Percentiles rank a stretch among this genome's conserved stretches.
phyloP scores from a whole-genome alignment of 2,797 vertebrate species.

The Urophycis tenuis region DNA sequence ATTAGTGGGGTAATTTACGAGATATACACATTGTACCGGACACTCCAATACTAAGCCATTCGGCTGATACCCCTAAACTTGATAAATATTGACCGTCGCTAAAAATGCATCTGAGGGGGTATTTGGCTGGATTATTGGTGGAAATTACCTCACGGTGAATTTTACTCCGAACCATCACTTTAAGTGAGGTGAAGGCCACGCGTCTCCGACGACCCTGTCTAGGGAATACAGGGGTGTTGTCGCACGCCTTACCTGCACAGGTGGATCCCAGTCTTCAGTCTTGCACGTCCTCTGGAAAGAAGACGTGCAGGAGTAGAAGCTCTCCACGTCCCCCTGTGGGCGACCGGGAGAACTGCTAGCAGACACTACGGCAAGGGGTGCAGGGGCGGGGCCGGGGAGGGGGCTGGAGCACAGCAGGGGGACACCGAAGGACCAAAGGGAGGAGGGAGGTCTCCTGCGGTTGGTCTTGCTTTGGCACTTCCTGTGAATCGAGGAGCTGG shows the following conservation, averaged over 20 bases:
- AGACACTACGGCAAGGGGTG: not conserved
- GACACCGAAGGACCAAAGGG: constrained; percentile 21
- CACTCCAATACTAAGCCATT: too few relatives aligned
- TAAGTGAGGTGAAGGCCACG: too few relatives aligned
- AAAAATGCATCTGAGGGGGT: too few relatives aligned
- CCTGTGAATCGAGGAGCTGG: constrained; percentile 46
- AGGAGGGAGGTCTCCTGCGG: constrained; percentile 51
- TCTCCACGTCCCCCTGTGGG: constrained; percentile 62
- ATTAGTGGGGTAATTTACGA: too few relatives aligned
- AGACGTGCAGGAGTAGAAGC: constrained; percentile 65
- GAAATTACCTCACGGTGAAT: too few relatives aligned
- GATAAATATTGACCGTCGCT: too few relatives aligned
- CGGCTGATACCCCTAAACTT: too few relatives aligned
- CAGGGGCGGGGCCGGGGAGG: constrained; percentile 42
- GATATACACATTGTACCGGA: too few relatives aligned
- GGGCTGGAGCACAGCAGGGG: constrained; percentile 40
- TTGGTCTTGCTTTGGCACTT: constrained; percentile 72
- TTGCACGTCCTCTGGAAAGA: constrained; percentile 67
- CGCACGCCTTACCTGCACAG: constrained; percentile 54
- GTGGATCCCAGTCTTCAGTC: constrained; percentile 75
- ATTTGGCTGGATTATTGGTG: too few relatives aligned
- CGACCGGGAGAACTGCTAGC: constrained; percentile 35
- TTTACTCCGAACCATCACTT: too few relatives aligned
- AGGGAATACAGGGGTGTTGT: too few relatives aligned
- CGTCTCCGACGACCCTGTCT: too few relatives aligned